These are phyloP conservation scores for Tetragonisca angustula DNA, from an alignment of 2,888 invertebrate species.

Conservation along the genomic window DNA sequence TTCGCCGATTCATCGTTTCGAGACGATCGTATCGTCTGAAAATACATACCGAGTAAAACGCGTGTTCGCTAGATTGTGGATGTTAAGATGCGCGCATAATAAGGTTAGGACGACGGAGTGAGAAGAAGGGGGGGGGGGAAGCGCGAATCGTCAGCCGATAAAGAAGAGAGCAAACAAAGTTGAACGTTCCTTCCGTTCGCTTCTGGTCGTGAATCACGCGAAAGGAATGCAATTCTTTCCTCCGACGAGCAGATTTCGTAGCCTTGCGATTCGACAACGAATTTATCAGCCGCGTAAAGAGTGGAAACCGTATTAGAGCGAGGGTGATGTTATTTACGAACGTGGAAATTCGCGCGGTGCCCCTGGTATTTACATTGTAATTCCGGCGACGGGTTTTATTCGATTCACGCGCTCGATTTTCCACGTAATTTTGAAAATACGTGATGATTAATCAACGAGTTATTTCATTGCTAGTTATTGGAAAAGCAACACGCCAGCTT, in stretches of 20 bases:
- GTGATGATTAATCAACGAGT: constrained; percentile 8
- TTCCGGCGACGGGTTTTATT: not conserved
- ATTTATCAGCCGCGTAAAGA: not conserved
- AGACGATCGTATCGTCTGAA: not conserved
- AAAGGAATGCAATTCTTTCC: constrained; percentile 40
- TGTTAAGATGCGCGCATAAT: not conserved
- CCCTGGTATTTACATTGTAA: constrained; percentile 9
- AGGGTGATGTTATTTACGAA: constrained; percentile 21
- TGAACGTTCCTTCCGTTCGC: constrained; percentile 6
- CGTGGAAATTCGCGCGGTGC: not conserved
- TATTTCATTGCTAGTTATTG: not conserved
- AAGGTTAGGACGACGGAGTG: not conserved
- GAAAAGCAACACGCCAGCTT: not conserved
- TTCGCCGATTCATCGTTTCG: not conserved
- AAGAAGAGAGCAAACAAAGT: constrained; percentile 20
- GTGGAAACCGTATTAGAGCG: constrained; percentile 13
- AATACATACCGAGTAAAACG: not conserved
- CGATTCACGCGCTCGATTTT: not conserved
- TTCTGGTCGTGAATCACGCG: constrained; percentile 30
- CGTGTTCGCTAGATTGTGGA: not conserved
- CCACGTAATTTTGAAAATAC: not conserved
- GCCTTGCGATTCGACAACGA: not conserved
- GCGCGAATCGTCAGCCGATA: constrained; percentile 7
- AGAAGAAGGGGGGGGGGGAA: no score
- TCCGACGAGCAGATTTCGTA: not conserved